Conservation (phyloP, 2,888 invertebrate species). For the Leptura quadrifasciata region DNA sequence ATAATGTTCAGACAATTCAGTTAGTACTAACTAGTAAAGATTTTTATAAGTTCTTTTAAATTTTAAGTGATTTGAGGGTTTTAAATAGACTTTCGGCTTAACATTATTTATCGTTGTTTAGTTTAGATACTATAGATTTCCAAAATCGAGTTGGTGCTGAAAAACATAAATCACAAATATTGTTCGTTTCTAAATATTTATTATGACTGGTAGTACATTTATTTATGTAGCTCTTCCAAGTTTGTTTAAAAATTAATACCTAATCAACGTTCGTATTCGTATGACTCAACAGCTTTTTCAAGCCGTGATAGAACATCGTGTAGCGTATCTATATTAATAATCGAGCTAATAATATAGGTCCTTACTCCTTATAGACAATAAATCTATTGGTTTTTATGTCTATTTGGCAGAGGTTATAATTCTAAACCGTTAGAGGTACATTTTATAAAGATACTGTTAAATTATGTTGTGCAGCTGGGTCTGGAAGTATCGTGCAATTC, state of each 20-base stretch:
- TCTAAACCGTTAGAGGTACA: background rate
- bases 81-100: no score
- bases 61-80: no score
- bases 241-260: background rate
- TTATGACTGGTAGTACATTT: background rate
- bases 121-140: background rate
- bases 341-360: background rate
- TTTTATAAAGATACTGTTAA: background rate
- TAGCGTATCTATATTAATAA: background rate
- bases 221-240: background rate
- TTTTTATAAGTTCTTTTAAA: no score
- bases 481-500: background rate
- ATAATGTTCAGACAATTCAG: no score
- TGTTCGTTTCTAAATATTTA: background rate
- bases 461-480: conserved; percentile 1
- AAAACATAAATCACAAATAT: background rate
- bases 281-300: background rate
- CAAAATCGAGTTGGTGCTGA: background rate
- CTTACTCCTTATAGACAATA: background rate
- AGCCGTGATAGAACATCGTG: background rate
- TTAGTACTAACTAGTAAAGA: no score
- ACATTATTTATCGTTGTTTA: background rate
- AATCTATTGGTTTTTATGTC: background rate
- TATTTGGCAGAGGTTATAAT: background rate
- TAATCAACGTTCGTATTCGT: background rate